These are phyloP conservation scores for Hydropsyche tenuis DNA, from an alignment of 1,140 invertebrate genomes.

Conservation along the genomic window DNA sequence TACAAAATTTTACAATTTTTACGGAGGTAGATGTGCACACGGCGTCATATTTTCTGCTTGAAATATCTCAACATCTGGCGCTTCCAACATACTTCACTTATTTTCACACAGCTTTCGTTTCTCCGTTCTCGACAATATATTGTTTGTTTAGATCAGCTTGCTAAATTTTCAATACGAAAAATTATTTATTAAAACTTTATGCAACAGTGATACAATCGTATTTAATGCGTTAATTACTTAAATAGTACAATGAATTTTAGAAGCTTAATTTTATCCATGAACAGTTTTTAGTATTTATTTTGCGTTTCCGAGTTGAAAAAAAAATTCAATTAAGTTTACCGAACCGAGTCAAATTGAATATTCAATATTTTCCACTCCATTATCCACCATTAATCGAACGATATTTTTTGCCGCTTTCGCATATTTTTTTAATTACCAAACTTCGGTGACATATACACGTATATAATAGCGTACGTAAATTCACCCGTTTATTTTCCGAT, in stretches of 20 bases:
- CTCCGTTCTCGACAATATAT: not conserved
- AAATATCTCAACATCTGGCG: conserved; percentile 24
- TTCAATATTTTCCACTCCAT: conserved; percentile 13
- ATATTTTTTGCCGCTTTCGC: no score
- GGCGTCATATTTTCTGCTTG: conserved; percentile 13
- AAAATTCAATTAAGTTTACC: not conserved
- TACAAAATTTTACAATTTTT: conserved; percentile 14
- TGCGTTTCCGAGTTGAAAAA: no score
- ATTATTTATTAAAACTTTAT: not conserved
- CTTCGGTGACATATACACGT: no score
- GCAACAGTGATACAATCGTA: no score
- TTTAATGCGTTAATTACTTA: no score
- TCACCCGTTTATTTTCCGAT: no score
- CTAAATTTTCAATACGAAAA: not conserved
- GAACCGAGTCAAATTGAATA: not conserved
- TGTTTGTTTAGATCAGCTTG: not conserved
- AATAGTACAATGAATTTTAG: no score
- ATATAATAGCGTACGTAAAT: no score
- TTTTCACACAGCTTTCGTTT: conserved; percentile 16
- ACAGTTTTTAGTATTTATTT: not conserved
- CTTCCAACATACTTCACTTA: conserved; percentile 29
- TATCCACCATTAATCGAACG: not conserved
- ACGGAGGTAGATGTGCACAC: not conserved
- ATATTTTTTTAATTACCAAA: no score
- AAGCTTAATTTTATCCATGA: not conserved